These are phyloP conservation scores for Schrankia costaestrigalis DNA, from an alignment of 2,888 invertebrate genomes.

Conservation along the genomic window DNA sequence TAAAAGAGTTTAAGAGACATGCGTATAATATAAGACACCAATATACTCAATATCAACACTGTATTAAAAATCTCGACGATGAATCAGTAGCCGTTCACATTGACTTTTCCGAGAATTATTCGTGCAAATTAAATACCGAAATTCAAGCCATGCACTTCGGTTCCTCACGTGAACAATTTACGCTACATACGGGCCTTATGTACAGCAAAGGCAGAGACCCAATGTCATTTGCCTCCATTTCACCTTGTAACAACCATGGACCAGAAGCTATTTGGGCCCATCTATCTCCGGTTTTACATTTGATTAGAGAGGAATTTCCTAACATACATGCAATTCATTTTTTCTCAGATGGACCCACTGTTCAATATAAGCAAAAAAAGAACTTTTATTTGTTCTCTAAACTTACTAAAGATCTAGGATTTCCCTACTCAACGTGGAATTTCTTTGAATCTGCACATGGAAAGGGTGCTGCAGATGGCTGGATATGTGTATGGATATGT, in stretches of 20 bases:
- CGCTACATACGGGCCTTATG: slow-evolving; percentile 4
- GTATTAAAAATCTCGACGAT: background rate
- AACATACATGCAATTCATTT: slow-evolving; percentile 4
- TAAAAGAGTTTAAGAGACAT: slow-evolving; percentile 2
- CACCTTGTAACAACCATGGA: slow-evolving; percentile 1
- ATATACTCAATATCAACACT: too few species aligned
- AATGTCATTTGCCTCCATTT: slow-evolving; percentile 1
- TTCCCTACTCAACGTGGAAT: slow-evolving; percentile 4
- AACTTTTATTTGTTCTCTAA: slow-evolving; percentile 7
- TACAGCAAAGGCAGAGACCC: background rate
- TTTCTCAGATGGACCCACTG: slow-evolving; percentile 6
- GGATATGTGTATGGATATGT: too few species aligned
- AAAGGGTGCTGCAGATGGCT: slow-evolving; percentile 7
- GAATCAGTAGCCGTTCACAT: background rate
- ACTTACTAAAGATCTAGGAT: slow-evolving; percentile 1
- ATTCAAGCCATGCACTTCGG: slow-evolving; percentile 7
- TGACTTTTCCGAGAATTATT: slow-evolving; percentile 9
- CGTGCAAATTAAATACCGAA: slow-evolving; percentile 2
- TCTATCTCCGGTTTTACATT: slow-evolving; percentile 1
- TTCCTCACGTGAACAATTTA: slow-evolving; percentile 3
- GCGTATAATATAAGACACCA: slow-evolving; percentile 5
- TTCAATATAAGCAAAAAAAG: slow-evolving; percentile 7
- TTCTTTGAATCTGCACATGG: slow-evolving; percentile 7
- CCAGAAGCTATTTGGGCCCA: slow-evolving; percentile 6
- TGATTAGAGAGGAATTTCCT: slow-evolving; percentile 1